These are phyloP conservation scores for Philereme transversata DNA, from an alignment of 2,888 invertebrate species.

Conservation along the genomic window DNA sequence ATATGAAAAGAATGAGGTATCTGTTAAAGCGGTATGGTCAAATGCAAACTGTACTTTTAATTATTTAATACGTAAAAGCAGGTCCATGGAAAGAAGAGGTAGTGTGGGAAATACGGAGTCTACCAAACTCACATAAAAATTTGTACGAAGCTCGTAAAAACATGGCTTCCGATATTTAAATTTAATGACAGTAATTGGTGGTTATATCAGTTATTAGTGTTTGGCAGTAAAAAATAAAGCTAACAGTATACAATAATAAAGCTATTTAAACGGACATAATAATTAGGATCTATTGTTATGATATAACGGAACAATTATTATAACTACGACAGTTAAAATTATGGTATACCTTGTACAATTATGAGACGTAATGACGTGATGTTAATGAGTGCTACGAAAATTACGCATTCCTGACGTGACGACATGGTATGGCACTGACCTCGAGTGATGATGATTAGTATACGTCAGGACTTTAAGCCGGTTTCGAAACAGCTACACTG, in stretches of 20 bases:
- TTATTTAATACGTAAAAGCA: too few relatives aligned
- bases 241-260: constrained; percentile 24
- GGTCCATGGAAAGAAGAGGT: too few relatives aligned
- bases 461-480: constrained; percentile 45
- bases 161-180: neutral
- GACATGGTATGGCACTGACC: constrained; percentile 34
- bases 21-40: too few relatives aligned
- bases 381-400: constrained; percentile 40
- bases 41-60: too few relatives aligned
- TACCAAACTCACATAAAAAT: too few relatives aligned
- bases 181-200: neutral
- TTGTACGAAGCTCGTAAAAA: too few relatives aligned
- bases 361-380: constrained; percentile 33
- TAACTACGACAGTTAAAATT: constrained; percentile 29
- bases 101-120: too few relatives aligned
- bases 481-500: constrained; percentile 39
- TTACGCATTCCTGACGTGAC: constrained; percentile 38
- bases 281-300: constrained; percentile 19
- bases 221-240: constrained; percentile 9
- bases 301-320: constrained; percentile 34
- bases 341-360: constrained; percentile 31
- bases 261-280: constrained; percentile 18
- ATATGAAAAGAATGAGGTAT: too few relatives aligned
- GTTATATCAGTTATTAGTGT: constrained; percentile 1
- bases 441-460: constrained; percentile 34